Evolutionary conservation across 2,797 vertebrate species (phyloP).

Genomic region (Saxicola maurus): DNA sequence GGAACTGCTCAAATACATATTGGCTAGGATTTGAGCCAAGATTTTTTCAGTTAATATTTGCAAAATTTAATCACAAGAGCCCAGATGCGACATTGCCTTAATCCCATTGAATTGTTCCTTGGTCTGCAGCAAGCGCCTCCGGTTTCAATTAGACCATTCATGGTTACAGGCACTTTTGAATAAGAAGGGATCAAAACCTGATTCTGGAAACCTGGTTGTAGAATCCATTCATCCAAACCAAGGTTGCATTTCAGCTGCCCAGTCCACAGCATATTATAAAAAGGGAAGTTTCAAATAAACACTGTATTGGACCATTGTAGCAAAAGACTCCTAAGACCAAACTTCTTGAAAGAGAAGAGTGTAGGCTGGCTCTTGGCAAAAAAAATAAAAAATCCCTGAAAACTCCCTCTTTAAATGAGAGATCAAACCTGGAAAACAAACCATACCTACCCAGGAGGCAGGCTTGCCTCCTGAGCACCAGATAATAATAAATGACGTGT

Average conservation of each 20-base stretch:
- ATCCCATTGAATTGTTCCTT: slow-evolving; percentile 33
- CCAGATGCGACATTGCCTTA: slow-evolving; percentile 18
- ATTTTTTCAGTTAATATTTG: slow-evolving; percentile 42
- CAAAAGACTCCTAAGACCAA: not conserved
- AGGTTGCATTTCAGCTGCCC: not conserved
- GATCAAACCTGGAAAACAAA: slow-evolving; percentile 17
- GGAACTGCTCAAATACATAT: not conserved
- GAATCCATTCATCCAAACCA: not conserved
- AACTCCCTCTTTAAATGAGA: not conserved
- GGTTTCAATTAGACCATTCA: not conserved
- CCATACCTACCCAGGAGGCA: not conserved
- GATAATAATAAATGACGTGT: slow-evolving; percentile 46
- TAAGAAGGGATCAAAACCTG: not conserved
- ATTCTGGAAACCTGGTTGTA: not conserved
- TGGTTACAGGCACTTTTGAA: not conserved
- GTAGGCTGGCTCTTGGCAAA: not conserved
- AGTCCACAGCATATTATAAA: not conserved
- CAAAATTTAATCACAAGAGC: slow-evolving; percentile 43
- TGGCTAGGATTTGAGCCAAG: slow-evolving; percentile 5
- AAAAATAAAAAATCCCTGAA: not conserved
- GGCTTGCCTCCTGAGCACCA: not conserved
- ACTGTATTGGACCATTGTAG: not conserved
- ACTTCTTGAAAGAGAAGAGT: not conserved
- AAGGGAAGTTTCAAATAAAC: not conserved
- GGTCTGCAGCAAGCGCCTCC: not conserved